These are phyloP conservation scores for Chironomus striatipennis DNA, from an alignment of 1,140 invertebrate genomes.

Conservation along the genomic window DNA sequence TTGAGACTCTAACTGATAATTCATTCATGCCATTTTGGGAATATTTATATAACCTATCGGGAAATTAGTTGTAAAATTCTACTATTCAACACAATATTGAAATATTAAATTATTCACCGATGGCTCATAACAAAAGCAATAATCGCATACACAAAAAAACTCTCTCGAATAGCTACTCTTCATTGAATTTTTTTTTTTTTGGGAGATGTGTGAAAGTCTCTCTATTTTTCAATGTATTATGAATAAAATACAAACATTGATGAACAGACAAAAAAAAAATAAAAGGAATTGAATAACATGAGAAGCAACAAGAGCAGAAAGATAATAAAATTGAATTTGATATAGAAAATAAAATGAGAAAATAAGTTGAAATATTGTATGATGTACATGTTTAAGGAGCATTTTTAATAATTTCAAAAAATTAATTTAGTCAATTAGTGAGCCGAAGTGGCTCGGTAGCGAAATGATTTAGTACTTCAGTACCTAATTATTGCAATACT, in stretches of 20 bases:
- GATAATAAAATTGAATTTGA: constrained; percentile 3
- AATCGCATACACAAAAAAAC: neutral
- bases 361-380: neutral
- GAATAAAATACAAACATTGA: neutral
- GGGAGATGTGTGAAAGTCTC: neutral
- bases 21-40: neutral
- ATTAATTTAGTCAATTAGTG: no score
- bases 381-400: no score
- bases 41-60: neutral
- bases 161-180: neutral
- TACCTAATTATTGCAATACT: no score
- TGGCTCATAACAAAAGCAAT: constrained; percentile 6
- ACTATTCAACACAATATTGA: neutral
- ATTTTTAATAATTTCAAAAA: no score
- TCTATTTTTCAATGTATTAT: neutral
- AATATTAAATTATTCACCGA: constrained; percentile 10
- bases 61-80: constrained; percentile 4
- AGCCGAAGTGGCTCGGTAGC: no score
- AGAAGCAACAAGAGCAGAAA: neutral
- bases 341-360: neutral
- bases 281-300: neutral
- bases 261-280: neutral
- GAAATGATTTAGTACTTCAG: no score
- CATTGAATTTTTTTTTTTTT: neutral
- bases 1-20: neutral